Evolutionary conservation across 2,113 vertebrate genomes (phyloP), one percentile per base, ranked within the genome.

Genomic region (Arizona elegans): DNA sequence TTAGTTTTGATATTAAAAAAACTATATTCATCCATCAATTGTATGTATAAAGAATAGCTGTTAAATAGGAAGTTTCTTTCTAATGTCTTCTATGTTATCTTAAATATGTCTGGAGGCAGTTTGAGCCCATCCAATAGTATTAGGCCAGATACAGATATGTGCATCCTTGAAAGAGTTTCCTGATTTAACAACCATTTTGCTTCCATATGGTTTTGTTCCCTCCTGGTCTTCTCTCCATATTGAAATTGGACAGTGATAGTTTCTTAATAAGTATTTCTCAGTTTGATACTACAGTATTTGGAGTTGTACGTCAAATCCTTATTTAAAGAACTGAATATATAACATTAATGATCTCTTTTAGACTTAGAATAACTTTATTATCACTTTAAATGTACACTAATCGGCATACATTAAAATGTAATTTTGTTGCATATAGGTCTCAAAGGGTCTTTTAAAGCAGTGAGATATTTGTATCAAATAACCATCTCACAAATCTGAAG

Each of bases 1-100:
- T 58, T 92, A 0, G 0, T 93, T 96, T 94, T 6, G 93, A 5
- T 15, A 26, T 87, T 17, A 53, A 43, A 93, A 94, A 0, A 52
- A 0, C 0, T 0, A 9, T n/a, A 70, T 89, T 23, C 56, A 38
- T 92, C 4, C 19, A 2, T 88, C 19, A 90, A 17, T 0, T 53
- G 0, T 75, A 65, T 91, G 3, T 0, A 2, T 94, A 81, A 8
- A 33, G 50, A 59, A 43, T 43, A 75, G 62, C 24, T 54, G n/a
- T 92, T 3, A 43, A 43, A 29, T 8, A 29, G 12, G 29, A 24
- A 26, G 11, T 50, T 54, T 47, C 11, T 55, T 65, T 33, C 52
- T 91, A 11, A 33, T n/a, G 43, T 6, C 12, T 26, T 12, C 38
- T 24, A 88, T 3, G 52, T 17, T 92, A 43, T 92, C 38, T 56